Base-by-base conservation (phyloP, 1,140 invertebrate genomes). In the Mya arenaria region DNA sequence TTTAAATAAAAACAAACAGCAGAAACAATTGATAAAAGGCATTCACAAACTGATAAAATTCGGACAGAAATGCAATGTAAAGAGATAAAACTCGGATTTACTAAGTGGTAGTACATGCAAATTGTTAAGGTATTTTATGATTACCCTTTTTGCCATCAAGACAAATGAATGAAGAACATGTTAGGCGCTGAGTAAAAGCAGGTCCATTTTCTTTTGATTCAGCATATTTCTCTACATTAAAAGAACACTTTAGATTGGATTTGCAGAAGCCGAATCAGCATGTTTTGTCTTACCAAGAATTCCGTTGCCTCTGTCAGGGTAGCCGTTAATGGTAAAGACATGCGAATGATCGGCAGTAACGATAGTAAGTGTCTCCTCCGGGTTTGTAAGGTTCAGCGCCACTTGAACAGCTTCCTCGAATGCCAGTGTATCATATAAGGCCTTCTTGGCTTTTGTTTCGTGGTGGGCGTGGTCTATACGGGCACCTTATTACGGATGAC, bases 381-480 rank as follows among this genome's bases (percentile, higher is more conserved):
- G 79, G 71, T 94, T 87, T 0, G 94, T 95, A 87, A 96, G 92
- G 25, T 93, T 85, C 6, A 95, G 58, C 0, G 96, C 96, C 1
- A 93, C 89, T 60, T 95, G 92, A 3, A 99, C 95, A 17, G 90
- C 90, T 52, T 96, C 94, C 60, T 97, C 96, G 71, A 99, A 95
- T 19, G 95, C 95, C 0, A 96, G 90, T 0, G 96, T 95, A 92
- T 99, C 98, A 65, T 95, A 93, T 0, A 99, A 91, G 0, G 97
- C 97, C 81, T 95, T 94, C 65, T 95, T 94, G 0, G 97, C 97
- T 58, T 95, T 94, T 0, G 96, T 96, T 28, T 95, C 93, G 92
- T 99, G 98, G 92, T 99, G 97, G 0, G 95, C 97, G 86, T 95
- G 95, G 92, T 99, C 98, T 37, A 99, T 98, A 41, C 90, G 82